These are phyloP conservation scores for Seladonia tumulorum DNA, from an alignment of 2,888 invertebrate species.

Conservation along the genomic window DNA sequence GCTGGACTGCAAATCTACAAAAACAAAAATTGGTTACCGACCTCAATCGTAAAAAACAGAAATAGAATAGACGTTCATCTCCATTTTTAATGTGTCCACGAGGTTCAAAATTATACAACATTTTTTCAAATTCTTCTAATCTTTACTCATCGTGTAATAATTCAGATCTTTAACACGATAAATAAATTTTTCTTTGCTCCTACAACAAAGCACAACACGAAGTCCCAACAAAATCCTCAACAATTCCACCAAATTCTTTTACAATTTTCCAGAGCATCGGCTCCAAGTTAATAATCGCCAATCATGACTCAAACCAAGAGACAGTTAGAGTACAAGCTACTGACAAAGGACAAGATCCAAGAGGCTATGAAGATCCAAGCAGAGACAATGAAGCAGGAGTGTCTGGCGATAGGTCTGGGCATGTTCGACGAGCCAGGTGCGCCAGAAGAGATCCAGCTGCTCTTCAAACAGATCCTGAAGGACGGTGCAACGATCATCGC, in stretches of 20 bases:
- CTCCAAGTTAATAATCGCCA: neutral
- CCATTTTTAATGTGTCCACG: too few species aligned
- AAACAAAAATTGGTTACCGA: too few species aligned
- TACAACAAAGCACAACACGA: too few species aligned
- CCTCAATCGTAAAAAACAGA: too few species aligned
- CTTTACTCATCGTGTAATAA: too few species aligned
- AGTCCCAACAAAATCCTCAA: neutral
- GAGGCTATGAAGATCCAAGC: slow-evolving; percentile 72
- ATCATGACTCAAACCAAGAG: slow-evolving; percentile 7
- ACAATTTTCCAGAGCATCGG: neutral
- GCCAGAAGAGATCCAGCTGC: slow-evolving; percentile 72
- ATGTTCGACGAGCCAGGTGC: slow-evolving; percentile 76
- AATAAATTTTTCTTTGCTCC: neutral
- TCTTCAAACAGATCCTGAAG: slow-evolving; percentile 77
- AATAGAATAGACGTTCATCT: too few species aligned
- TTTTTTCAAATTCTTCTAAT: too few species aligned
- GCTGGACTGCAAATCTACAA: too few species aligned
- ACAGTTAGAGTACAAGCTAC: slow-evolving; percentile 42
- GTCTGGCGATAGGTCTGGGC: slow-evolving; percentile 76
- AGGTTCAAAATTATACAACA: too few species aligned
- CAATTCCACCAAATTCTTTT: neutral
- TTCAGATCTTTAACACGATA: too few species aligned
- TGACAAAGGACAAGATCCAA: slow-evolving; percentile 70
- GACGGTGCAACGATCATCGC: slow-evolving; percentile 88
- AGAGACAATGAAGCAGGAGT: slow-evolving; percentile 74